Conservation (phyloP, 2,113 vertebrate genomes). For the Mastomys coucha region DNA sequence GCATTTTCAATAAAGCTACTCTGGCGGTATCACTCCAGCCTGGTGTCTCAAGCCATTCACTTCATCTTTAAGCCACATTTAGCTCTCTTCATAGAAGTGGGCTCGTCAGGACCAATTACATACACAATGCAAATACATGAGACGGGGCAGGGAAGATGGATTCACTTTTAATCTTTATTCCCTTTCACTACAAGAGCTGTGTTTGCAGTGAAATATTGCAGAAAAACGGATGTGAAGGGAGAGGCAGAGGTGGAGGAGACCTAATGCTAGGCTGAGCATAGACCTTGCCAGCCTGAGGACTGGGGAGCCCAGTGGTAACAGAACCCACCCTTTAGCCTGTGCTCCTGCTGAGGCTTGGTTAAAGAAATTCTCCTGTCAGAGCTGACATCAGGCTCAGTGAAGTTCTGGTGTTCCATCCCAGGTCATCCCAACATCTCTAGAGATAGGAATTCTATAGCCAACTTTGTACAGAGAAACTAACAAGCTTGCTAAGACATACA, state of each 20-base stretch:
- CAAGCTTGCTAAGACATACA: not conserved
- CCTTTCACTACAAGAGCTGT: not conserved
- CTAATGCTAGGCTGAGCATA: not conserved
- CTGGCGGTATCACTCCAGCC: accelerated
- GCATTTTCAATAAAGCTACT: not conserved
- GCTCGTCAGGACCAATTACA: constrained; percentile 22
- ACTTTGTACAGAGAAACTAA: not conserved
- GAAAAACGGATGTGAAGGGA: not conserved
- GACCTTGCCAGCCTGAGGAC: not conserved
- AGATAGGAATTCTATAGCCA: not conserved
- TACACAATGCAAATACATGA: not conserved
- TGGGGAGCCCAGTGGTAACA: not conserved
- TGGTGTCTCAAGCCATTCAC: not conserved
- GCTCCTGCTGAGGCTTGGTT: not conserved
- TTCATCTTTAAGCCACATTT: no score
- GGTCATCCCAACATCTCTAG: not conserved
- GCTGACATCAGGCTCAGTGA: not conserved
- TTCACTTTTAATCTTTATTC: not conserved
- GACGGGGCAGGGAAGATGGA: not conserved
- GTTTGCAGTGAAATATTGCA: not conserved
- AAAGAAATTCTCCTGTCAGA: not conserved
- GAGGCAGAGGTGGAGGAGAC: accelerated
- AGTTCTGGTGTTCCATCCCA: not conserved
- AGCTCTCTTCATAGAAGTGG: not conserved
- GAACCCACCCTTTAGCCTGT: not conserved